A percentile compares a stretch with the other conserved stretches of the same genome.
phyloP scores from a whole-genome alignment of 2,888 invertebrate genomes.

The Eudemis profundana region DNA sequence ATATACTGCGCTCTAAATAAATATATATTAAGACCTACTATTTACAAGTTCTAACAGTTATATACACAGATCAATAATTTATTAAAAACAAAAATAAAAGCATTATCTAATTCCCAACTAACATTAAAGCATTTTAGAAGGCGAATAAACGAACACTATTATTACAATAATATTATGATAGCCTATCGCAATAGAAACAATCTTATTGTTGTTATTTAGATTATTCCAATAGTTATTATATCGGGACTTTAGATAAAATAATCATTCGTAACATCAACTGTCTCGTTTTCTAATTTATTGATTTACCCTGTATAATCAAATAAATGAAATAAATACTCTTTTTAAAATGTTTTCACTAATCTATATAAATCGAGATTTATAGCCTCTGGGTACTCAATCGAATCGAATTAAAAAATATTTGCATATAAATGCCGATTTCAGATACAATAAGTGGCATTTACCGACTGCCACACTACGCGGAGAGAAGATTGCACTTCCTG shows the following conservation, averaged over 20 bases:
- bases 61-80: slow-evolving; percentile 82
- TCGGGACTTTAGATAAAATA: slow-evolving; percentile 18
- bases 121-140: slow-evolving; percentile 82
- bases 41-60: slow-evolving; percentile 80
- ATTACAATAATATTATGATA: slow-evolving; percentile 41
- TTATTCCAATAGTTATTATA: slow-evolving; percentile 26
- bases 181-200: slow-evolving; percentile 24
- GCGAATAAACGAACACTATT: slow-evolving; percentile 73
- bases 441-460: too few species aligned
- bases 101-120: slow-evolving; percentile 72
- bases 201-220: slow-evolving; percentile 21
- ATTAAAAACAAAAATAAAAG: slow-evolving; percentile 63
- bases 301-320: slow-evolving; percentile 44
- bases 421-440: slow-evolving; percentile 16
- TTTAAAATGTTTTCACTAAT: slow-evolving; percentile 23
- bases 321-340: slow-evolving; percentile 30
- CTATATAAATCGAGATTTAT: slow-evolving; percentile 24
- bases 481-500: too few species aligned
- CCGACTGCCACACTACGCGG: too few species aligned
- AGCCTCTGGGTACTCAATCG: slow-evolving; percentile 23
- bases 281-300: slow-evolving; percentile 31
- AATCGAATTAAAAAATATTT: neutral
- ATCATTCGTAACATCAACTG: slow-evolving; percentile 35
- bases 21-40: slow-evolving; percentile 74
- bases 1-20: slow-evolving; percentile 63